Conservation (phyloP, 2,113 vertebrate genomes). For the Rhagologus leucostigma region DNA sequence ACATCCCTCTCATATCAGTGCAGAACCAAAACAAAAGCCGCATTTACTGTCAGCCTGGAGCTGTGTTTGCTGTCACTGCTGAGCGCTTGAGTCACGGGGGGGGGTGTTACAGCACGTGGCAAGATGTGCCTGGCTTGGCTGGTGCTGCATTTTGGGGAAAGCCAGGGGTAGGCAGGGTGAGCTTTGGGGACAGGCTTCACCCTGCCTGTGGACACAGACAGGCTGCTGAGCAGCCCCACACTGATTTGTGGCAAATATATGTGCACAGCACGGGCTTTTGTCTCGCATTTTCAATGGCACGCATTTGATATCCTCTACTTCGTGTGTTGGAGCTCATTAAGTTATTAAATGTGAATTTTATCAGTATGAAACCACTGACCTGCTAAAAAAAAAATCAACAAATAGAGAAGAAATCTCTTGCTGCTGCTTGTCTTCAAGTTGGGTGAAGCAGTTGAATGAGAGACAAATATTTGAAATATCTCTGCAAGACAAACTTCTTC, state of each 20-base stretch:
- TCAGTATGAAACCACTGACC: neutral
- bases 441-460: neutral
- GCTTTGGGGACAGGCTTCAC: neutral
- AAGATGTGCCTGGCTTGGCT: neutral
- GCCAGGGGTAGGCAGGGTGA: neutral
- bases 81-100: fast-evolving
- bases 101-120: fast-evolving
- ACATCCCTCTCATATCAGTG: fast-evolving
- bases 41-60: neutral
- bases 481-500: neutral
- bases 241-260: fast-evolving
- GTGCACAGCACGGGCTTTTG: fast-evolving
- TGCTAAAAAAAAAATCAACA: neutral
- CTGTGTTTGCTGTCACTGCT: neutral
- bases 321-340: neutral
- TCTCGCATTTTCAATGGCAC: neutral
- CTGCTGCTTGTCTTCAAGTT: neutral
- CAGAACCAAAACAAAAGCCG: neutral
- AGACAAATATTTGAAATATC: constrained; percentile 9
- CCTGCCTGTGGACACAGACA: no score
- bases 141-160: neutral
- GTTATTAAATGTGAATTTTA: neutral
- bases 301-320: neutral
- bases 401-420: neutral
- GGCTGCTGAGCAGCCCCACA: neutral